Evolutionary conservation across 2,888 invertebrate genomes (phyloP).

Genomic region (Drosophila anomalata): DNA sequence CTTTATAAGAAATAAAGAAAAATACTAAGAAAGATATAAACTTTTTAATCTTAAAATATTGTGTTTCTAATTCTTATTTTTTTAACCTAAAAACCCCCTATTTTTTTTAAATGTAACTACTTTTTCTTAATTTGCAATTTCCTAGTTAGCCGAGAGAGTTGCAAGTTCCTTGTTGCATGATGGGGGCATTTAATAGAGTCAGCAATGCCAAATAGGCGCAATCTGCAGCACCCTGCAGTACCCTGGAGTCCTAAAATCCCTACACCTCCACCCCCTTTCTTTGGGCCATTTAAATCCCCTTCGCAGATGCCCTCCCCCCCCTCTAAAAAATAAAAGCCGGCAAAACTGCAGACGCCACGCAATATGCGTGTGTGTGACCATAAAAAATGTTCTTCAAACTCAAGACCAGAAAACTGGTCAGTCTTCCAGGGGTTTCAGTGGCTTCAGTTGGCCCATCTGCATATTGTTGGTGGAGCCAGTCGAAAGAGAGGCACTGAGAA

Average conservation of each 20-base stretch:
- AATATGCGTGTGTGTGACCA: slow-evolving; percentile 55
- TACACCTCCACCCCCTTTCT: neutral
- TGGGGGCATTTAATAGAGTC: slow-evolving; percentile 73
- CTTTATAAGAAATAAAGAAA: too few relatives aligned
- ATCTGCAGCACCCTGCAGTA: neutral
- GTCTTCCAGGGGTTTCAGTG: slow-evolving; percentile 3
- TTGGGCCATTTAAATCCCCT: neutral
- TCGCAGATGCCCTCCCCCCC: neutral
- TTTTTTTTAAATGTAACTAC: neutral
- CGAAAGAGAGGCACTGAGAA: slow-evolving; percentile 23
- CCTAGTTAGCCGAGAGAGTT: neutral
- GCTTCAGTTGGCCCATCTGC: slow-evolving; percentile 31
- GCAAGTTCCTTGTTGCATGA: slow-evolving; percentile 12
- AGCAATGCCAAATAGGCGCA: slow-evolving; percentile 54
- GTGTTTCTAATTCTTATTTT: too few relatives aligned
- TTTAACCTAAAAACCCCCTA: neutral
- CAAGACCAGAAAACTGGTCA: slow-evolving; percentile 13
- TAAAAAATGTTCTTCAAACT: slow-evolving; percentile 52
- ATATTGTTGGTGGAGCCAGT: slow-evolving; percentile 54
- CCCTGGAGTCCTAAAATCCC: neutral
- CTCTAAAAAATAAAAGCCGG: slow-evolving; percentile 13
- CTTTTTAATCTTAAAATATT: too few relatives aligned
- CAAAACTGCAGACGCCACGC: slow-evolving; percentile 67
- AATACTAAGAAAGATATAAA: too few relatives aligned
- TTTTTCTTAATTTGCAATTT: neutral